Evolutionary conservation across 2,888 invertebrate species (phyloP).

Genomic region (Rhaphigaster nebulosa): DNA sequence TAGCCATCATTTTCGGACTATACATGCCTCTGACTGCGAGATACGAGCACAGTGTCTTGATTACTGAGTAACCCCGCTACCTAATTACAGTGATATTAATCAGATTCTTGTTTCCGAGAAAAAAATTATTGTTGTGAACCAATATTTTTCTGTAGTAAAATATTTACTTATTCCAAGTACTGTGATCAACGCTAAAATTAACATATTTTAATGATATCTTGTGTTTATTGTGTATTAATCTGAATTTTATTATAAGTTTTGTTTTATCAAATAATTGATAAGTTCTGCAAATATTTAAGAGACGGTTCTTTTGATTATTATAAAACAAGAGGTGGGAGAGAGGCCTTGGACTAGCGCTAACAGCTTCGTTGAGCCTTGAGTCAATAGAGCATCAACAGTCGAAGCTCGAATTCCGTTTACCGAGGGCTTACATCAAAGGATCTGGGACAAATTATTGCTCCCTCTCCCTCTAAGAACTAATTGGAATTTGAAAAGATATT

Average conservation of each 20-base stretch:
- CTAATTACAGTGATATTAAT: too few relatives aligned
- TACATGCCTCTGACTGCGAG: too few relatives aligned
- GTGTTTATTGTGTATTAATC: neutral
- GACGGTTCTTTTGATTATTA: neutral
- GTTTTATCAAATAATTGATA: neutral
- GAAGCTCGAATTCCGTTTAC: constrained; percentile 24
- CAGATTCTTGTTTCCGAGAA: too few relatives aligned
- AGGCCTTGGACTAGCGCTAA: constrained; percentile 2
- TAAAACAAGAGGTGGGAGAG: neutral
- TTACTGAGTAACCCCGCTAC: too few relatives aligned
- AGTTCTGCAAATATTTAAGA: neutral
- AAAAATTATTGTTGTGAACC: too few relatives aligned
- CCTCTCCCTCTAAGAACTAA: neutral
- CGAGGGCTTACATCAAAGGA: constrained; percentile 11
- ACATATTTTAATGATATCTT: neutral
- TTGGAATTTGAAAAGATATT: constrained; percentile 6
- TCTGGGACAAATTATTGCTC: neutral
- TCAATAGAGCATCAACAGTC: constrained; percentile 36
- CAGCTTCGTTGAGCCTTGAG: constrained; percentile 11
- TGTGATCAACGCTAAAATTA: neutral
- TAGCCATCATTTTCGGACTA: too few relatives aligned
- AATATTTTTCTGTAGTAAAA: too few relatives aligned
- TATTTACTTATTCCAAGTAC: neutral
- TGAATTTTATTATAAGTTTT: neutral
- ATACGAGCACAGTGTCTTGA: too few relatives aligned